phyloP scores from a whole-genome alignment of 2,888 invertebrate species.

The Drosophila hamatofila region DNA sequence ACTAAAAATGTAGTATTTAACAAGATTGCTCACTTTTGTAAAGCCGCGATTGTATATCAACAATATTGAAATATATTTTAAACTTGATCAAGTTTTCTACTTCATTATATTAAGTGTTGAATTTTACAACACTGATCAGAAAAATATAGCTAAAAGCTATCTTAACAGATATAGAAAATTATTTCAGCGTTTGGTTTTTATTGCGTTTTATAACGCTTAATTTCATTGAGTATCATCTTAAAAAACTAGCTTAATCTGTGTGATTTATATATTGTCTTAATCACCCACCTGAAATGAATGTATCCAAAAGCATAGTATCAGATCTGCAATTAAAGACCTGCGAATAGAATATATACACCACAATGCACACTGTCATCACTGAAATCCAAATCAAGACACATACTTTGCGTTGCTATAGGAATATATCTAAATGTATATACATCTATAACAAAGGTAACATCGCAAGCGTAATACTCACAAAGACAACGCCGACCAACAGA shows the following conservation, averaged over 20 bases:
- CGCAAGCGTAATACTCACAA: constrained; percentile 32
- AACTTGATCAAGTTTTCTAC: too few relatives aligned
- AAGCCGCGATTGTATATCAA: too few relatives aligned
- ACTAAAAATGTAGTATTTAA: too few relatives aligned
- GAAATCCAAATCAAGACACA: constrained; percentile 51
- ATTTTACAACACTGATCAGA: too few relatives aligned
- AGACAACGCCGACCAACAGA: constrained; percentile 23
- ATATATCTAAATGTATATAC: background rate
- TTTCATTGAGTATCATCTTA: too few relatives aligned
- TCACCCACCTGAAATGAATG: constrained; percentile 30
- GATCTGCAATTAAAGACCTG: constrained; percentile 18
- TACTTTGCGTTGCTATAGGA: constrained; percentile 32
- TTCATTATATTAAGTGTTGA: too few relatives aligned
- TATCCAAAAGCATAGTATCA: constrained; percentile 23
- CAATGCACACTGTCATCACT: constrained; percentile 1
- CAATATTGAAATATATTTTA: too few relatives aligned
- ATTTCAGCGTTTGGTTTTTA: too few relatives aligned
- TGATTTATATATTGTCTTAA: background rate
- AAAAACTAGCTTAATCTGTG: background rate
- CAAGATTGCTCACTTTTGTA: too few relatives aligned
- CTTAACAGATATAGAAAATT: too few relatives aligned
- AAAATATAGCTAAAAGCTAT: too few relatives aligned
- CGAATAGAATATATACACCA: constrained; percentile 29
- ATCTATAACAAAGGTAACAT: background rate
- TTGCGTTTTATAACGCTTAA: too few relatives aligned